Evolutionary conservation across 37 sponge, comb jelly and placozoan species (phyloP), one percentile per base, ranked within the genome.

Genomic region (Diacarnus erythraeanus): DNA sequence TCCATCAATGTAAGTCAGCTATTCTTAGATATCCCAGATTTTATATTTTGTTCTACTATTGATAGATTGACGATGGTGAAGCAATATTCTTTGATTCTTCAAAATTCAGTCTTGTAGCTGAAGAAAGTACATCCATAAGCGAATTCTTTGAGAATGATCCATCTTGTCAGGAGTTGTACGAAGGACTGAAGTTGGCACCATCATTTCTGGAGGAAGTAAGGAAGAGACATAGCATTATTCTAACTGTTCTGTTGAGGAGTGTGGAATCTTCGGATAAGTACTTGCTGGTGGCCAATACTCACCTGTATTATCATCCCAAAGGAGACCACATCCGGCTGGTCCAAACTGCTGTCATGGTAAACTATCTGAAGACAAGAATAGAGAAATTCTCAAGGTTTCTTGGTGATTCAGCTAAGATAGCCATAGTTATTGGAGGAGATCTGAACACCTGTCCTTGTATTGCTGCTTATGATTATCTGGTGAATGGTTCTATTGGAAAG

Each of bases 381-480:
- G 67, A 76, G 5, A 61, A 57, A 9, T 90, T 77, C 56, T 63
- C 37, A 22, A 63, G 39, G 3, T 58, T 38, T 1, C 64, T 59
- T 67, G 83, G 72, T 1, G 8, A 9, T n/a, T 26, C 67, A 9
- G 47, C 77, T 31, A 31, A 43, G 15, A 43, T 91, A 12, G 80
- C 80, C 0, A 73, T 75, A 5, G 39, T 95, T 12, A 83, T 91
- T 35, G 80, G 89, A 75, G 96, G 92, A 8, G 96, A 95, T 59
- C 88, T 95, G 64, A 95, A 95, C 82, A 88, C 90, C 66, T 93
- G 90, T 76, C 96, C 96, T 9, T 74, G 83, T 42, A 83, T 61
- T 51, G 93, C 84, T 63, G 94, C 89, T 25, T 83, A 83, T 37
- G 63, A 91, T 56, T 89, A 78, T 56, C 22, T 95, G 54, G 31